Evolutionary conservation across 2,113 vertebrate genomes (phyloP), one percentile per base, ranked within the genome.

Genomic region (Passer domesticus): DNA sequence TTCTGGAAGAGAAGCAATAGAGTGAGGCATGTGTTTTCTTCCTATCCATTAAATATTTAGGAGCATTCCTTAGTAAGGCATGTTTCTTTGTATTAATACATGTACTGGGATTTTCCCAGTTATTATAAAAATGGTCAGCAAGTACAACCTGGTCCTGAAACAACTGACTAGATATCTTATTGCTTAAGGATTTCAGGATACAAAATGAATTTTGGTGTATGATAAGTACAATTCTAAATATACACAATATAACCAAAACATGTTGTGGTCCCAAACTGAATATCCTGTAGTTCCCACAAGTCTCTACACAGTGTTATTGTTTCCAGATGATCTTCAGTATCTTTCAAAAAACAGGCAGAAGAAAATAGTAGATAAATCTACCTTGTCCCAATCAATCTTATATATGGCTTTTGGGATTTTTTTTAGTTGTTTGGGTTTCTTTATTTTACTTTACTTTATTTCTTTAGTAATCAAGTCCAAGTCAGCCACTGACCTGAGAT

Each of bases 211-310:
- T 79, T 79, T 79, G 3, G 24, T 44, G 1, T 33, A 17, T 21
- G 16, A 16, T 17, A 89, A 78, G 4, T 31, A 20, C 1, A 4
- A 56, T 13, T 82, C 17, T 55, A 83, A 70, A 55, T 31, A 35
- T 15, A 24, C 4, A 14, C 5, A 11, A n/a, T 37, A 62, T 80
- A 73, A 66, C 4, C 6, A 73, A 76, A 83, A 27, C 8, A 1
- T 49, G 43, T 77, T 39, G 5, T 60, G 15, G 7, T 62, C 8
- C 4, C 37, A 84, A 87, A 74, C 1, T 0, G 28, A 78, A 59
- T 3, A 7, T 39, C 37, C 15, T 1, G 0, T 16, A 35, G 11
- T 22, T 81, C 41, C 10, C 28, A 53, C 15, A 7, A 53, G 2
- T 15, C 3, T 41, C 11, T 47, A 52, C 67, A 37, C 4, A 23